phyloP scores from a whole-genome alignment of 1,140 invertebrate genomes.

The Tetragnatha versicolor region DNA sequence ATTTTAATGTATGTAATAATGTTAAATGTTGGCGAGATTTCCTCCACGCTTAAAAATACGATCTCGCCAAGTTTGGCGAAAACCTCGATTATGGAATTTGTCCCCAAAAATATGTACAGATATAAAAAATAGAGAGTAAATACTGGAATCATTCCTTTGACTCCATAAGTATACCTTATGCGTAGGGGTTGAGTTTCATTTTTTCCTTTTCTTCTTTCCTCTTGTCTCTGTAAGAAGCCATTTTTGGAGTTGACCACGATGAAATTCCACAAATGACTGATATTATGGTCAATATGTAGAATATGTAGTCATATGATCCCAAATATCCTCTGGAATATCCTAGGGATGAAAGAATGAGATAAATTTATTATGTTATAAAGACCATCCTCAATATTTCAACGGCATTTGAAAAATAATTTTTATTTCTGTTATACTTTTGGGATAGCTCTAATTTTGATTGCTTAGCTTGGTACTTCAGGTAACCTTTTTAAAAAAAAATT shows the following conservation, averaged over 20 bases:
- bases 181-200: too few relatives aligned
- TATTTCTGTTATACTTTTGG: neutral
- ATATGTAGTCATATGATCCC: neutral
- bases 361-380: neutral
- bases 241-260: neutral
- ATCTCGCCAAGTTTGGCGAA: too few relatives aligned
- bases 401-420: neutral
- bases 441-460: neutral
- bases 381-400: neutral
- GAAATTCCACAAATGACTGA: neutral
- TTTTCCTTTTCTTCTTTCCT: neutral
- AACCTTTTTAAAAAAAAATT: too few relatives aligned
- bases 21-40: too few relatives aligned
- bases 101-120: too few relatives aligned
- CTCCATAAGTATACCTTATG: too few relatives aligned
- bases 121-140: too few relatives aligned
- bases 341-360: neutral
- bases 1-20: too few relatives aligned
- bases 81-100: too few relatives aligned
- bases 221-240: neutral
- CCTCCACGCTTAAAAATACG: too few relatives aligned
- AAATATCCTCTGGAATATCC: neutral
- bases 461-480: too few relatives aligned
- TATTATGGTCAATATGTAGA: neutral
- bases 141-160: too few relatives aligned